phyloP scores from a whole-genome alignment of 2,797 vertebrate genomes.

The Microctenopoma stevenorrisi region DNA sequence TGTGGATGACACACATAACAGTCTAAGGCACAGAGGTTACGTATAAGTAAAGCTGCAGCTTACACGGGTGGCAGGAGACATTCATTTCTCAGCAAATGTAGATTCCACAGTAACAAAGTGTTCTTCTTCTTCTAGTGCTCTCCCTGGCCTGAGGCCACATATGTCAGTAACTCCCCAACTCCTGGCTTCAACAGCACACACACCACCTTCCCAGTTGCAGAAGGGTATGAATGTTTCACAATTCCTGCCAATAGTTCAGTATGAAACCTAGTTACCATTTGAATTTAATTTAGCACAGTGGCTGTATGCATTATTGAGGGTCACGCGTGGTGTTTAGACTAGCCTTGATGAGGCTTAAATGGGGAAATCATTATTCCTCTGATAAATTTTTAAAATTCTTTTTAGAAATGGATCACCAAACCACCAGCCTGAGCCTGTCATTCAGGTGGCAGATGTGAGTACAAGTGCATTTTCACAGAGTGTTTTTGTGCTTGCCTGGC shows the following conservation, averaged over 20 bases:
- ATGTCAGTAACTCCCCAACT: slow-evolving; percentile 91
- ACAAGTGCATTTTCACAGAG: slow-evolving; percentile 8
- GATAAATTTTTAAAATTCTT: background rate
- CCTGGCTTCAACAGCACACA: slow-evolving; percentile 93
- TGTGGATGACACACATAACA: background rate
- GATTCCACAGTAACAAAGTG: slow-evolving; percentile 17
- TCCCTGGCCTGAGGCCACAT: slow-evolving; percentile 94
- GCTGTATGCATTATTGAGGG: background rate
- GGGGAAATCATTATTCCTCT: background rate
- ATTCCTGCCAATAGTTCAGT: background rate
- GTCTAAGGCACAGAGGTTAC: background rate
- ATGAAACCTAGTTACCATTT: background rate
- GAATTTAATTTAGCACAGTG: background rate
- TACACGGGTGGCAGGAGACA: background rate
- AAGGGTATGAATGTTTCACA: slow-evolving; percentile 85
- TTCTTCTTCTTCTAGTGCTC: slow-evolving; percentile 85
- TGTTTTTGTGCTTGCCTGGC: slow-evolving; percentile 16
- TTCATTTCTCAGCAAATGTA: slow-evolving; percentile 7
- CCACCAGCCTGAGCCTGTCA: slow-evolving; percentile 93
- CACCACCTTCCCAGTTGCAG: slow-evolving; percentile 90
- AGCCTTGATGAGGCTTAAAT: background rate
- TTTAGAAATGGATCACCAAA: slow-evolving; percentile 93
- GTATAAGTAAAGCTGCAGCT: background rate
- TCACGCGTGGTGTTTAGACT: background rate
- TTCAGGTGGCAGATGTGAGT: slow-evolving; percentile 91